Evolutionary conservation across 2,113 vertebrate species (phyloP), one percentile per base, ranked within the genome.

Genomic region (Brachirus orientalis): DNA sequence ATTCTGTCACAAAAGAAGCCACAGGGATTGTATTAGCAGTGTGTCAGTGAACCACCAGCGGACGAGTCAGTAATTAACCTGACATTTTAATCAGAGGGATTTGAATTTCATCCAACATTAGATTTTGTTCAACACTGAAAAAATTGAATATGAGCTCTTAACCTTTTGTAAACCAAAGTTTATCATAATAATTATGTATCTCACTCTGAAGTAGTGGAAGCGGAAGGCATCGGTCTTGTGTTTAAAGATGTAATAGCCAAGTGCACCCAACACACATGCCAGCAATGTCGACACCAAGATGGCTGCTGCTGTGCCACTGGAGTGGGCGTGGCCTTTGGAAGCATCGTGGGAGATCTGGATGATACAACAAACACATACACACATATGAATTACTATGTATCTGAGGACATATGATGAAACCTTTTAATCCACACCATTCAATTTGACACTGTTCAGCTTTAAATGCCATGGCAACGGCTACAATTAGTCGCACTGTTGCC

Each of bases 131-230:
- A 45, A 45, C n/a, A 16, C n/a, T 45, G 8, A 45, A 45, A 8
- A 8, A 45, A 7, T 3, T 28, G 3, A 28, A 28, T 6, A 28
- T 28, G 28, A 28, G 6, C 28, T 28, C n/a, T n/a, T n/a, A n/a
- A n/a, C n/a, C n/a, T n/a, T n/a, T n/a, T n/a, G n/a, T n/a, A 28
- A 3, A 28, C 28, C 28, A 28, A 28, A 28, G 28, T 28, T 28
- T 28, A 28, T 28, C 28, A 28, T 28, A 28, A 28, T 28, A 28
- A 28, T 3, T 28, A 28, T 59, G 19, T 45, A 0, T 72, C 79
- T 89, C 67, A 94, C 95, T 88, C 86, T 94, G 77, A 96, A 95
- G 80, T 93, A 90, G 2, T 94, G 93, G 77, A 96, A 96, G 19
- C 90, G 87, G 69, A 96, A 95, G 50, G 92, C 91, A 0, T 92